Percentiles rank a stretch among this genome's conserved stretches.
These are phyloP conservation scores for Mimachlamys varia DNA, from an alignment of 2,888 invertebrate species.

Conservation along the genomic window DNA sequence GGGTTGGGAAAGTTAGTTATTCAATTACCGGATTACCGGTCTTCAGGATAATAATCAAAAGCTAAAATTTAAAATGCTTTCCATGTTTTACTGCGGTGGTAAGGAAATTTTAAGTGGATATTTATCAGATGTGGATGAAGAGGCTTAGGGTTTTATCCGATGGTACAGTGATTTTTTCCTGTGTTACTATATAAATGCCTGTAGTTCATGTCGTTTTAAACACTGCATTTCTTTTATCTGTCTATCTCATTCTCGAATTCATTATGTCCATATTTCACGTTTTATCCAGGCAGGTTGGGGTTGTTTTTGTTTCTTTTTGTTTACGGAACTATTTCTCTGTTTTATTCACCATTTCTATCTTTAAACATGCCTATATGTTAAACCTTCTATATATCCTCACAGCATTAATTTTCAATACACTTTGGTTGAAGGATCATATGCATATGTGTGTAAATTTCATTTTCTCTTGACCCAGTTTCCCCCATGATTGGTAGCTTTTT, in stretches of 20 bases:
- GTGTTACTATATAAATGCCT: neutral
- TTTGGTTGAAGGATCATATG: neutral
- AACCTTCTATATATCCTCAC: too few relatives aligned
- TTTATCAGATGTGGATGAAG: slow-evolving; percentile 27
- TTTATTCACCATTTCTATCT: neutral
- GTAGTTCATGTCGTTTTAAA: slow-evolving; percentile 17
- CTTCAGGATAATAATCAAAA: slow-evolving; percentile 16
- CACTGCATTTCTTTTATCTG: neutral
- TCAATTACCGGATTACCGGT: slow-evolving; percentile 28
- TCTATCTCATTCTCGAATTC: neutral
- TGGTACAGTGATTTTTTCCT: neutral
- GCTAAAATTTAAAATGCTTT: slow-evolving; percentile 32
- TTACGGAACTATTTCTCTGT: neutral
- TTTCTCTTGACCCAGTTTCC: neutral
- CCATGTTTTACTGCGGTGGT: slow-evolving; percentile 20
- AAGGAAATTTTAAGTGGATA: slow-evolving; percentile 34
- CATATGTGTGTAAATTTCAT: neutral
- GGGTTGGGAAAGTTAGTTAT: slow-evolving; percentile 25
- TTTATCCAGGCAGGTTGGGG: neutral
- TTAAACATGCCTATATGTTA: neutral
- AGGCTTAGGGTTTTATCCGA: slow-evolving; percentile 1
- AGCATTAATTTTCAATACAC: neutral
- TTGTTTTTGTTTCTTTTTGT: too few relatives aligned
- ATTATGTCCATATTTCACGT: slow-evolving; percentile 17
- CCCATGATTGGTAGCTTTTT: neutral